Conservation (phyloP, 2,888 invertebrate species). For the Drosophila bunnanda region DNA sequence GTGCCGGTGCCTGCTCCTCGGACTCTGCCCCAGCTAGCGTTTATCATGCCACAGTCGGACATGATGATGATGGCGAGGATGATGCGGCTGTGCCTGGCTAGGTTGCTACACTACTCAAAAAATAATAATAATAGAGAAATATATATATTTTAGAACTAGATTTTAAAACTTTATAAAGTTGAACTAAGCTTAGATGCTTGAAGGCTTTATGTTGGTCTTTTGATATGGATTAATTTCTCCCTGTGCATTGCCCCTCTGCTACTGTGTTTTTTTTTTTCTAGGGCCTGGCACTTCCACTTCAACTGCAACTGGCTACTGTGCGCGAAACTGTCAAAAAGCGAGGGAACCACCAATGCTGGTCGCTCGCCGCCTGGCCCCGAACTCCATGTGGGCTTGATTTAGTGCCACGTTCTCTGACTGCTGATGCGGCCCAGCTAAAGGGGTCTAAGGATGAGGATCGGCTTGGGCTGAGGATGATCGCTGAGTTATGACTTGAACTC, state of each 20-base stretch:
- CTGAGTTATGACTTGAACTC: constrained; percentile 53
- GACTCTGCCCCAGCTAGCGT: constrained; percentile 62
- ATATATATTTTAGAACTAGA: neutral
- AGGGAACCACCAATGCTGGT: constrained; percentile 57
- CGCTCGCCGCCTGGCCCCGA: constrained; percentile 24
- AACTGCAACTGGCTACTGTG: constrained; percentile 64
- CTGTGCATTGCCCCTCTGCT: constrained; percentile 58
- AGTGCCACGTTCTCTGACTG: constrained; percentile 62
- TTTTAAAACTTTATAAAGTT: neutral
- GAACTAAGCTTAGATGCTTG: too few species aligned
- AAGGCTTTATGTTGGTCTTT: too few species aligned
- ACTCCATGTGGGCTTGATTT: constrained; percentile 73
- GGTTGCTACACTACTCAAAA: constrained; percentile 2
- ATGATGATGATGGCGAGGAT: constrained; percentile 58
- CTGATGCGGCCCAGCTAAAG: constrained; percentile 38
- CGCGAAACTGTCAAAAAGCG: constrained; percentile 62
- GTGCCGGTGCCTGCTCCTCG: neutral
- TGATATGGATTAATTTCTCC: too few species aligned
- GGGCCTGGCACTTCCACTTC: constrained; percentile 43
- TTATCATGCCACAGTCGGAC: constrained; percentile 68
- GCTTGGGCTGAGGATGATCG: constrained; percentile 4
- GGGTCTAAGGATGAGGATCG: constrained; percentile 14
- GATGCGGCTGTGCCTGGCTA: constrained; percentile 27
- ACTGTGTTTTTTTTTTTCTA: constrained; percentile 29
- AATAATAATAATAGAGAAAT: neutral